Evolutionary conservation across 2,797 vertebrate species (phyloP).

Genomic region (Arnoldichthys spilopterus): DNA sequence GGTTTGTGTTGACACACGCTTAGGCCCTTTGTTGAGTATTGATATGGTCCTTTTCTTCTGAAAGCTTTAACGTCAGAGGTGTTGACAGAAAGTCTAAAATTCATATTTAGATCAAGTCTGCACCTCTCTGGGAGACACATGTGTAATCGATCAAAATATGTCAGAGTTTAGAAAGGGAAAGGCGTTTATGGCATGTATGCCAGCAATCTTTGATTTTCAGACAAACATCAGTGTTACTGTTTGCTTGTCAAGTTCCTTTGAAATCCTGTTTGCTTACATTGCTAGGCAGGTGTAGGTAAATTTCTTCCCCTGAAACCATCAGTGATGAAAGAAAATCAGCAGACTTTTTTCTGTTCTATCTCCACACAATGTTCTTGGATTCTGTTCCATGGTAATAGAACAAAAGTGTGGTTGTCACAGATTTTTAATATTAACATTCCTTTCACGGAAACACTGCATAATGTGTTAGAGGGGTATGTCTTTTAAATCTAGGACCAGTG

Average conservation of each 20-base stretch:
- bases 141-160: not conserved
- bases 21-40: not conserved
- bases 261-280: slow-evolving; percentile 60
- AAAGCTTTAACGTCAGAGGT: not conserved
- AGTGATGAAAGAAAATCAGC: too few species aligned
- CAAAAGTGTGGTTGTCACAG: too few species aligned
- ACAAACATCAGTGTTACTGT: slow-evolving; percentile 39
- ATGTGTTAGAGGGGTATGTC: too few species aligned
- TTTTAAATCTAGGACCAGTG: not conserved
- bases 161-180: not conserved
- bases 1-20: not conserved
- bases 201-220: slow-evolving; percentile 18
- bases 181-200: not conserved
- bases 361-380: too few species aligned
- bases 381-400: too few species aligned
- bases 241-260: slow-evolving; percentile 51
- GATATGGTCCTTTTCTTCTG: not conserved
- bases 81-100: not conserved
- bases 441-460: too few species aligned
- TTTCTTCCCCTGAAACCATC: not conserved
- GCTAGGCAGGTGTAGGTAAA: slow-evolving; percentile 52
- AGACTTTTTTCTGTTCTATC: not conserved
- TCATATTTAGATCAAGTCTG: not conserved
- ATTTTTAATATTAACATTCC: too few species aligned
- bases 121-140: not conserved